Conservation (phyloP, 2,113 vertebrate species). For the Marmota flaviventris region DNA sequence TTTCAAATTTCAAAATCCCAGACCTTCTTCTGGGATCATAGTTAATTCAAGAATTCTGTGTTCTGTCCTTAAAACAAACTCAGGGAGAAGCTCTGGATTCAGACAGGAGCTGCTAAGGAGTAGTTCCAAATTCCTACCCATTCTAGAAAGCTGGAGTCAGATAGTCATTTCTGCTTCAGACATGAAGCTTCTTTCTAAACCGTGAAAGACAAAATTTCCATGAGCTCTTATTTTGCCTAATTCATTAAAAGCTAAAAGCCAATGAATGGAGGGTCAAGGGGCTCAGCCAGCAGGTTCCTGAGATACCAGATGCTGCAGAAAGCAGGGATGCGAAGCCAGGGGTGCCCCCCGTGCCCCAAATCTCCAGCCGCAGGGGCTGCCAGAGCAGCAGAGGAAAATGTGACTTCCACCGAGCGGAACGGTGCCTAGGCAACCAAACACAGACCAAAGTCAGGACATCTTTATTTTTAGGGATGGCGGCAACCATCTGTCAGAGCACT, state of each 20-base stretch:
- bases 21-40: background rate
- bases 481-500: background rate
- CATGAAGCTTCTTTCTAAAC: background rate
- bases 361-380: background rate
- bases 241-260: slow-evolving; percentile 3
- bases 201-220: background rate
- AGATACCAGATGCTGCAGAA: slow-evolving; percentile 49
- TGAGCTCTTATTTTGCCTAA: background rate
- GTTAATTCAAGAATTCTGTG: background rate
- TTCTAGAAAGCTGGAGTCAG: background rate
- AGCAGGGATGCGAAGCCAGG: background rate
- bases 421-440: slow-evolving; percentile 53
- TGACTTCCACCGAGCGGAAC: slow-evolving; percentile 3
- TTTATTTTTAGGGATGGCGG: background rate
- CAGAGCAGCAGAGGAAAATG: slow-evolving; percentile 46
- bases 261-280: background rate
- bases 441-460: background rate
- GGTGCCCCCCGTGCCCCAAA: background rate
- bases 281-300: background rate
- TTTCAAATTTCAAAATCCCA: background rate
- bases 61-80: background rate
- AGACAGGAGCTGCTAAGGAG: background rate
- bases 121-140: background rate
- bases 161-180: background rate
- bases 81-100: background rate